Evolutionary conservation across 1,140 invertebrate species (phyloP).

Genomic region (silkworm (Bombyx mori)): DNA sequence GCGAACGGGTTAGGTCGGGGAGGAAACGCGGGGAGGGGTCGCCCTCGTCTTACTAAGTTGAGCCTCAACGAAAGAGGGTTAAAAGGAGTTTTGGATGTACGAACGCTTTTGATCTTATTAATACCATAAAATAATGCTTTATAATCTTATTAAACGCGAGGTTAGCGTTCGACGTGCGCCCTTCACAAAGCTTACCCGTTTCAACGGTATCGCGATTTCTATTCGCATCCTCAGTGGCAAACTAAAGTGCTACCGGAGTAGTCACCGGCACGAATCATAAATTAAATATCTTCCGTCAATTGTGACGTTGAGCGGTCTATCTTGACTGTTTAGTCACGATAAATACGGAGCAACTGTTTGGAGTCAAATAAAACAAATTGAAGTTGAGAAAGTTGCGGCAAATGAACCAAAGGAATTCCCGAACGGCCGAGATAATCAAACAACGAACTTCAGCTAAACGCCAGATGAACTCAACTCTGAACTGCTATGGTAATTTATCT

Average conservation of each 20-base stretch:
- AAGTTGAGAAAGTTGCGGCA: constrained; percentile 27
- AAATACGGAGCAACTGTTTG: neutral
- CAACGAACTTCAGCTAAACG: constrained; percentile 36
- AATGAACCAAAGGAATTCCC: constrained; percentile 39
- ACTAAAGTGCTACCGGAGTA: constrained; percentile 5
- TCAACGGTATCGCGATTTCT: constrained; percentile 71
- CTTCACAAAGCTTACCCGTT: constrained; percentile 57
- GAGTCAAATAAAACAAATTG: constrained; percentile 21
- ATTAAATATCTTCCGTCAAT: too few relatives aligned
- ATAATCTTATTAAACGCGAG: constrained; percentile 79
- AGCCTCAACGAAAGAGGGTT: constrained; percentile 54
- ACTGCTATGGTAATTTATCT: constrained; percentile 49
- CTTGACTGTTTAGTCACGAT: neutral
- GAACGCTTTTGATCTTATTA: constrained; percentile 76
- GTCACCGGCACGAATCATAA: neutral
- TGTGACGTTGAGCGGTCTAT: neutral
- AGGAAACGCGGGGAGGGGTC: constrained; percentile 15
- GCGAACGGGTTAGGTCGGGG: constrained; percentile 39
- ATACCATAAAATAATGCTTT: constrained; percentile 77
- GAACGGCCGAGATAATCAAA: constrained; percentile 39
- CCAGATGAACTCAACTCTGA: constrained; percentile 42
- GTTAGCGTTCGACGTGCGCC: constrained; percentile 68
- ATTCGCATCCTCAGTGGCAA: constrained; percentile 70
- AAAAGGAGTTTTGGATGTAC: constrained; percentile 63
- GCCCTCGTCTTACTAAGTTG: constrained; percentile 40